Percentiles rank a stretch among this genome's conserved stretches.
Conservation (phyloP, 1,140 invertebrate species). For the Heliothis subflexa region DNA sequence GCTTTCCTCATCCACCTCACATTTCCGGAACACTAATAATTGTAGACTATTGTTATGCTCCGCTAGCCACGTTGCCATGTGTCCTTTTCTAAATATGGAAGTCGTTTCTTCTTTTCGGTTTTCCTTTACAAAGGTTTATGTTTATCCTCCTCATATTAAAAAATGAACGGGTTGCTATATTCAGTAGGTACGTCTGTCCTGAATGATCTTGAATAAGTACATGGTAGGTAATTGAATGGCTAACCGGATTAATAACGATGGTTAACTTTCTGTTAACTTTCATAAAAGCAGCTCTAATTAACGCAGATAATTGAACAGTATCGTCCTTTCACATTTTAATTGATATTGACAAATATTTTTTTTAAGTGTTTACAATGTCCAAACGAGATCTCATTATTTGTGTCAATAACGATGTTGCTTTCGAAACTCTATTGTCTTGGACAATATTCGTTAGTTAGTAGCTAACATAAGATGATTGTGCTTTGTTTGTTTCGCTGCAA, state of each 20-base stretch:
- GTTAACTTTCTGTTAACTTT: slow-evolving; percentile 29
- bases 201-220: not conserved
- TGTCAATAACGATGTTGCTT: slow-evolving; percentile 2
- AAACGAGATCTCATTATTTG: slow-evolving; percentile 9
- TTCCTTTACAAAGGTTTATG: not conserved
- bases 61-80: slow-evolving; percentile 43
- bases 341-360: slow-evolving; percentile 2
- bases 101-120: slow-evolving; percentile 13
- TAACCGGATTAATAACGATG: slow-evolving; percentile 19
- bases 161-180: slow-evolving; percentile 1
- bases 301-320: not conserved
- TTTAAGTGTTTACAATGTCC: not conserved
- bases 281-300: slow-evolving; percentile 30
- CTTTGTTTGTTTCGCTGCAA: slow-evolving; percentile 30
- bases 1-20: slow-evolving; percentile 61
- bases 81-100: slow-evolving; percentile 47
- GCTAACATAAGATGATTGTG: slow-evolving; percentile 16
- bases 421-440: slow-evolving; percentile 18
- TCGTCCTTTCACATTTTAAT: slow-evolving; percentile 13
- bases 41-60: slow-evolving; percentile 52
- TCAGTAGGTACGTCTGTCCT: not conserved
- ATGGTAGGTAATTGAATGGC: not conserved
- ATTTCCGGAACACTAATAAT: slow-evolving; percentile 63
- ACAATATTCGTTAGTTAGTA: slow-evolving; percentile 7
- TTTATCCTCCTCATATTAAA: slow-evolving; percentile 1